Conservation (phyloP, 2,113 vertebrate species). For the Dasyornis broadbenti region DNA sequence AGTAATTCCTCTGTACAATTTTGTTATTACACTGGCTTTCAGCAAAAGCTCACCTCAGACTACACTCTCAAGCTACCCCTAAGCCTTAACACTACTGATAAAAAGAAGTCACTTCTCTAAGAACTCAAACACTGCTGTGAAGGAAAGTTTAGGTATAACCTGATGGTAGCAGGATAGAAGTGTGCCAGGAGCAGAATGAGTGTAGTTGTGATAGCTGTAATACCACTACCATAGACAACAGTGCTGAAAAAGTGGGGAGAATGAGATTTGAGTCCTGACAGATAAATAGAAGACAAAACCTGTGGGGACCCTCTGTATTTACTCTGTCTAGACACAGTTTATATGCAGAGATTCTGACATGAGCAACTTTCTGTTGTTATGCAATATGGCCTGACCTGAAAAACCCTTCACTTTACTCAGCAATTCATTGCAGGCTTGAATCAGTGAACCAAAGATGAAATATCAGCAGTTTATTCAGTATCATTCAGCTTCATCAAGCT, state of each 20-base stretch:
- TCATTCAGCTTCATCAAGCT: constrained; percentile 40
- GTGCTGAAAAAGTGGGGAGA: background rate
- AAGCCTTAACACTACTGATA: background rate
- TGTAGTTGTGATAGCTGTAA: background rate
- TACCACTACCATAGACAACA: fast-evolving
- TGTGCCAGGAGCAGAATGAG: background rate
- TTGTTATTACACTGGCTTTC: background rate
- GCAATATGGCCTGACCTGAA: constrained; percentile 11
- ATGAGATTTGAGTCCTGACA: background rate
- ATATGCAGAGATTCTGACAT: background rate
- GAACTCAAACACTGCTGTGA: background rate
- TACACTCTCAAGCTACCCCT: background rate
- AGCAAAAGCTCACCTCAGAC: background rate
- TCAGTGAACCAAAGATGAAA: constrained; percentile 37
- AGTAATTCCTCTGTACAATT: background rate
- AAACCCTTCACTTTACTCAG: constrained; percentile 10
- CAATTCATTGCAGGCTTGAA: background rate
- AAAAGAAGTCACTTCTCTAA: background rate
- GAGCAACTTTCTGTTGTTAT: background rate
- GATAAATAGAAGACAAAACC: background rate
- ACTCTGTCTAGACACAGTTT: background rate
- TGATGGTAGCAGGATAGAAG: background rate
- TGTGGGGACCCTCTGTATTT: background rate
- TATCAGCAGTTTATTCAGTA: constrained; percentile 32
- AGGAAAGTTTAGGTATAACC: background rate